Evolutionary conservation across 2,113 vertebrate species (phyloP), one percentile per base, ranked within the genome.

Genomic region (Siniperca chuatsi): DNA sequence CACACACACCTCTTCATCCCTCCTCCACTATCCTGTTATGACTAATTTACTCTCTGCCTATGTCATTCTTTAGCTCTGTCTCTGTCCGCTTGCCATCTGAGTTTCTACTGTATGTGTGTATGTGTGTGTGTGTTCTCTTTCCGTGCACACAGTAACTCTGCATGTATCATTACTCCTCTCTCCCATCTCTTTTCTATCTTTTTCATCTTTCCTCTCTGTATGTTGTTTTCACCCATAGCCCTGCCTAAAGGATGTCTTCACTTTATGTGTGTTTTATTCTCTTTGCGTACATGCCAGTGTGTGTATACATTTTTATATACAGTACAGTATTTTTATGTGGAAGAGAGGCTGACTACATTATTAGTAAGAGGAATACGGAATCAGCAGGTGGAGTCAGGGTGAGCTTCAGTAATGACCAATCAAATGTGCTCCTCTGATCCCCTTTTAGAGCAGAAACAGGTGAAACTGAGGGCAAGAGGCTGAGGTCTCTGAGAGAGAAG

Each of bases 31-130:
- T 84, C 71, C 83, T 78, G 73, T 89, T 91, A 91, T 80, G 85
- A 90, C 81, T 88, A 85, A 93, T 89, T 90, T 77, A 89, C 90
- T 87, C 62, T 72, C 62, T 79, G 82, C 54, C 72, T 78, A 50
- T 89, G 78, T 84, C 75, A 84, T 90, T 86, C 71, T 82, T 75
- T 84, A 65, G 80, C 65, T 81, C 62, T 50, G 69, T 75, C 67
- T 75, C 74, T 69, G 75, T 87, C 62, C 75, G 81, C 58, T 73
- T 79, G 74, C 58, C 77, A 65, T 88, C 68, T 46, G 37, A 62
- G 46, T 81, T 82, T 86, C 25, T 79, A 23, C 55, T 54, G 60
- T 52, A 5, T 78, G 29, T 84, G 57, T 81, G 35, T 65, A 29
- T 29, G n/a, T 82, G 29, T 75, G 12, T 58, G 18, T 54, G 15